Evolutionary conservation across 2,888 invertebrate genomes (phyloP), one percentile per base, ranked within the genome.

Genomic region (Liodrosophila aerea): DNA sequence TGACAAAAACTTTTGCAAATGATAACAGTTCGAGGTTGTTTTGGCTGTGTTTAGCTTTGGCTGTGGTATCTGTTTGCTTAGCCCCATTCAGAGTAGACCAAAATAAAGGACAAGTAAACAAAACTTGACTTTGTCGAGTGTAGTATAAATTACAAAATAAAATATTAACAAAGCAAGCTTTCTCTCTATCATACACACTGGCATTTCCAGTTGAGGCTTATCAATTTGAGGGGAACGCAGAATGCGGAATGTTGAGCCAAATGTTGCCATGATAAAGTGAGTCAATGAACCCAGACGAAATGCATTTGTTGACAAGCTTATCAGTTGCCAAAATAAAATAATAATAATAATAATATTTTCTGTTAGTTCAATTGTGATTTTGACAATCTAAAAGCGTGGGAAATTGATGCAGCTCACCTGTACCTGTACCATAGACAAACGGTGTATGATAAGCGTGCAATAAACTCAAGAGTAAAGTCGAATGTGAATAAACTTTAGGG

Each of bases 401-500:
- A 37, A 34, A 34, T 34, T 15, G 18, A 13, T 22, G 2, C 22
- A 37, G 4, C 16, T 9, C n/a, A 34, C 1, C 18, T n/a, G 4
- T 18, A 22, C 18, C 39, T 39, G 27, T 30, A 34, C 7, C 8
- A 31, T 30, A 56, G 40, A 12, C 11, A 39, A 37, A 22, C 22
- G 33, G 22, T 29, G 1, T 30, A 8, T 29, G 73, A 41, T 43
- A 63, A 69, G 58, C 47, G 66, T 44, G 30, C 73, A 66, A 50
- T 67, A 62, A 64, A 67, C 64, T 58, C 49, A 15, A 11, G 27
- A 8, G 16, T 22, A 22, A 9, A 56, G 63, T 44, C 53, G 58
- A 46, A 57, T 65, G 85, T 85, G 85, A 78, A 78, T 77, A 85
- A 78, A 82, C 82, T 54, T 54, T 34, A 30, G 37, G 43, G 51